Base-by-base conservation (phyloP, 2,888 invertebrate genomes). In the Hipparchia sbordonii region DNA sequence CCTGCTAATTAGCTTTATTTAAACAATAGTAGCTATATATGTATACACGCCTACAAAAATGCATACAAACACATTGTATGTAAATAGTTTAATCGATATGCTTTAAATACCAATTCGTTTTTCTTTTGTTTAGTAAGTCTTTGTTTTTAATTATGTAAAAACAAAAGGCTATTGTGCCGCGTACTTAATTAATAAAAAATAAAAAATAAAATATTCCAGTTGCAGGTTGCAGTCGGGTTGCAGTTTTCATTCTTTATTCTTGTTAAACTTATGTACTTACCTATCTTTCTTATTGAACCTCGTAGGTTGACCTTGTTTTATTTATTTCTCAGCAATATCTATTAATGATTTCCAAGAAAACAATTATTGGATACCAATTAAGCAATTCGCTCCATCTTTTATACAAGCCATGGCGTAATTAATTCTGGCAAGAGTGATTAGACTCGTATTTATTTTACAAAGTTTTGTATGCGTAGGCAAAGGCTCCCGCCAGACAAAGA, bases 81-180 rank as follows among this genome's bases (percentile, higher is more conserved):
- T 69, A 60, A 77, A 77, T 77, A 13, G 7, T 23, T 39, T 23
- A 1, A 65, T 76, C 67, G 74, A 68, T 76, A 74, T 70, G 69
- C 75, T 57, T 63, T 62, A 62, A 67, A 59, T 23, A 54, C 39
- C 23, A 7, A 33, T 4, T 66, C 39, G n/a, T 23, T 54, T 23
- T 67, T 67, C 71, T 62, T 66, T 71, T 72, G 72, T 73, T 73
- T 71, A 65, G 1, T 10, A 51, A 39, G 39, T 39, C 39, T 39
- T 39, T 39, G 39, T 4, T 39, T 39, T 39, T 39, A 39, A 39
- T 39, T 39, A 39, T 39, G 39, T 39, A 39, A 5, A 39, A 39
- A 39, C 5, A 39, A 39, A 39, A 39, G 2, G 5, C 1, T 39
- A 39, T 0, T 39, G 39, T 39, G 39, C 39, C 39, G 39, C 39